These are phyloP conservation scores for Nemurella pictetii DNA, from an alignment of 2,888 invertebrate genomes.

Conservation along the genomic window DNA sequence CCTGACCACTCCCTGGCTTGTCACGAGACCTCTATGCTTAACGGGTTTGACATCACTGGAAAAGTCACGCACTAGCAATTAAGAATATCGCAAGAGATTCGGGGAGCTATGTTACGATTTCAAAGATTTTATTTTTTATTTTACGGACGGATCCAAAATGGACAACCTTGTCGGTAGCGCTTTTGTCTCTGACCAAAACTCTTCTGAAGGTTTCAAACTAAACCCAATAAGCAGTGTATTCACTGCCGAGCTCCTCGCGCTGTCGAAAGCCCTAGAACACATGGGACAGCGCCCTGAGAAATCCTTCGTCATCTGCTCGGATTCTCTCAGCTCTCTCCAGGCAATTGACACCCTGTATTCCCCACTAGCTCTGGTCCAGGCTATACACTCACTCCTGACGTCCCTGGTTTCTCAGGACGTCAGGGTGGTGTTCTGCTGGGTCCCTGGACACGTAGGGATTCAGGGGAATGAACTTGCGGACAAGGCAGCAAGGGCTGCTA, in stretches of 20 bases:
- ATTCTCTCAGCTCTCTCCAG: no score
- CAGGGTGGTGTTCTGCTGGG: no score
- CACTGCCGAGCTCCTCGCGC: neutral
- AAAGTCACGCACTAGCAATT: neutral
- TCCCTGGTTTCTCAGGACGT: no score
- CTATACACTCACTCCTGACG: no score
- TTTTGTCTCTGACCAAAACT: neutral
- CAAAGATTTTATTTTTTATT: no score
- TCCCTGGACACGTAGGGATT: no score
- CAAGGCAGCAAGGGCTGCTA: no score
- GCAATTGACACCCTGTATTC: no score
- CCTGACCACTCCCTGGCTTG: neutral
- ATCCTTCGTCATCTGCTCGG: neutral
- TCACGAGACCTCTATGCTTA: no score
- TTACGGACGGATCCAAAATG: neutral
- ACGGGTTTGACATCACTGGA: neutral
- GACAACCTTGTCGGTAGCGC: neutral
- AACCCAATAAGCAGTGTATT: neutral
- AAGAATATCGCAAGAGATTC: neutral
- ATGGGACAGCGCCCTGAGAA: neutral
- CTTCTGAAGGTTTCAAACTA: neutral
- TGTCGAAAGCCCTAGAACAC: neutral
- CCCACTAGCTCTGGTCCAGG: no score
- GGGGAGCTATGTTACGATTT: neutral
- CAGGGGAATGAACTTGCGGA: no score